These are phyloP conservation scores for Apis florea DNA, from an alignment of 1,140 invertebrate species.

Conservation along the genomic window DNA sequence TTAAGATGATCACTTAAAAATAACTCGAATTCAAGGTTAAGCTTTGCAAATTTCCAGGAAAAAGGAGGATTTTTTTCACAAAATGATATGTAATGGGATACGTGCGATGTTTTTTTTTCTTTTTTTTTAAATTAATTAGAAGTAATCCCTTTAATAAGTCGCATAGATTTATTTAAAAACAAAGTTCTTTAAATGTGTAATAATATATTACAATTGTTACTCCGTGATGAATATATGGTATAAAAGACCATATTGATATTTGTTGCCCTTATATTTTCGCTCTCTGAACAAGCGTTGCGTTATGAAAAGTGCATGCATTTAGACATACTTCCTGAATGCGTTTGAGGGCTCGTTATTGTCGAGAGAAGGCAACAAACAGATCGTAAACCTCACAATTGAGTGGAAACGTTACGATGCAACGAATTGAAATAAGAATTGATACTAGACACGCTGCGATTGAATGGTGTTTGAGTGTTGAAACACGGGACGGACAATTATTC, in stretches of 20 bases:
- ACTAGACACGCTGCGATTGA: not conserved
- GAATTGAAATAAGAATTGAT: not conserved
- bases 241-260: not conserved
- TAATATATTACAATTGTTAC: too few relatives aligned
- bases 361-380: conserved; percentile 29
- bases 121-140: not conserved
- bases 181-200: too few relatives aligned
- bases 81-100: not conserved
- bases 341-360: conserved; percentile 35
- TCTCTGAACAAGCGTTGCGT: not conserved
- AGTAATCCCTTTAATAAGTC: too few relatives aligned
- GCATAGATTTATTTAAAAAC: too few relatives aligned
- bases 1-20: conserved; percentile 24
- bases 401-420: not conserved
- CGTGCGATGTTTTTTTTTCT: too few relatives aligned
- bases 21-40: conserved; percentile 12
- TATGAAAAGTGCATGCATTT: conserved; percentile 7
- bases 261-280: not conserved
- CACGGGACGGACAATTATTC: not conserved
- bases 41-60: conserved; percentile 1
- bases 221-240: too few relatives aligned
- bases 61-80: not conserved
- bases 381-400: conserved; percentile 34
- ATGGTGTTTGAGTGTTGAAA: not conserved
- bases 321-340: not conserved